Percentiles rank a stretch among this genome's conserved stretches.
Conservation (phyloP, 2,113 vertebrate species). For the Orthochromis indermauri region DNA sequence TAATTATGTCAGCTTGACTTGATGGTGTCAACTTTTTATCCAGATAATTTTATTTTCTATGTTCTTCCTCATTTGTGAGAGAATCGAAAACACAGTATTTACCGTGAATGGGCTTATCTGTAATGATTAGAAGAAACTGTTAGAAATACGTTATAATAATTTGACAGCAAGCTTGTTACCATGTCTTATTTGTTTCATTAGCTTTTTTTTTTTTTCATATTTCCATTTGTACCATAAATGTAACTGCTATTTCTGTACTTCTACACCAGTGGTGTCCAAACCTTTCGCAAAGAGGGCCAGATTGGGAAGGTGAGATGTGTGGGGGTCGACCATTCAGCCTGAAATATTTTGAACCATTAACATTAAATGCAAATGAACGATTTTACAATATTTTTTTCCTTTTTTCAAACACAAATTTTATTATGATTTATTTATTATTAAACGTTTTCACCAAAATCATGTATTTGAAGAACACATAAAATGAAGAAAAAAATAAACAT, state of each 20-base stretch:
- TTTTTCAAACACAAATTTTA: neutral
- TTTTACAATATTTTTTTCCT: neutral
- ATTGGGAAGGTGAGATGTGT: neutral
- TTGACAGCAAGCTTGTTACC: too few relatives aligned
- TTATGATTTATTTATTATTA: neutral
- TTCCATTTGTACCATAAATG: too few relatives aligned
- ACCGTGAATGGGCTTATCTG: fast-evolving
- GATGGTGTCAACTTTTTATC: too few relatives aligned
- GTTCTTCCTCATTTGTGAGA: too few relatives aligned
- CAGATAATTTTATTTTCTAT: too few relatives aligned
- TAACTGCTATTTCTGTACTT: too few relatives aligned
- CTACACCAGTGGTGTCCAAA: neutral
- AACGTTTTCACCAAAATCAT: neutral
- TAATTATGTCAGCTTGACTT: fast-evolving
- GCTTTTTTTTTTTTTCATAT: neutral
- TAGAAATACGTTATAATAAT: too few relatives aligned
- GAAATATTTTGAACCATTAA: neutral
- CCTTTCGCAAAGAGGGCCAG: neutral
- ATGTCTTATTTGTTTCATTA: too few relatives aligned
- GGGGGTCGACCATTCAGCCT: neutral
- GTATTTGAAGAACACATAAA: neutral
- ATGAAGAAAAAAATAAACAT: neutral
- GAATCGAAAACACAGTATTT: too few relatives aligned
- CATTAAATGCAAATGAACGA: neutral
- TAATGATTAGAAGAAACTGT: too few relatives aligned